A percentile compares a stretch with the other conserved stretches of the same genome.
phyloP scores from a whole-genome alignment of 2,113 vertebrate species.

The Excalfactoria chinensis region DNA sequence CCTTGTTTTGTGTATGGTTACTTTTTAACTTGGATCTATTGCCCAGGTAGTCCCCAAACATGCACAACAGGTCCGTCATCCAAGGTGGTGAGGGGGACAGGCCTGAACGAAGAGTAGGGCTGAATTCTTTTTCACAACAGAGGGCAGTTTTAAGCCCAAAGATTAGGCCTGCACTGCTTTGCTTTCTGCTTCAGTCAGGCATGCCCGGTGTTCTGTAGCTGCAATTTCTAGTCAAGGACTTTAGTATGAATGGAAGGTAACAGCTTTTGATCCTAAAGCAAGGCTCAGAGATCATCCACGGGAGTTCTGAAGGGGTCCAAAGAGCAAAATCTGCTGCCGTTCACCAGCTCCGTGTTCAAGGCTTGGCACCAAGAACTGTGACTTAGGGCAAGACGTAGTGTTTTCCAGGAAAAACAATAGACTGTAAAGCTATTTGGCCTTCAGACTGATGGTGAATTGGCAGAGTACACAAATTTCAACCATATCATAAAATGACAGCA shows the following conservation, averaged over 20 bases:
- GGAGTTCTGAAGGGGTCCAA: not conserved
- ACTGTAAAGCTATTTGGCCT: not conserved
- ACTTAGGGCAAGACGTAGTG: not conserved
- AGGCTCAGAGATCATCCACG: not conserved
- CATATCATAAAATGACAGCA: not conserved
- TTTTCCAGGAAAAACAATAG: not conserved
- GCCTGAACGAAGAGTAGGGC: not conserved
- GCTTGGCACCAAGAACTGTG: not conserved
- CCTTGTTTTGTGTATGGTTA: not conserved
- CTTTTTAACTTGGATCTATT: not conserved
- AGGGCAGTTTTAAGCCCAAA: not conserved
- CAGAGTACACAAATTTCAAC: not conserved
- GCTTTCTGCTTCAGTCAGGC: not conserved
- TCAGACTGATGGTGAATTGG: not conserved
- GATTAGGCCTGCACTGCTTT: not conserved
- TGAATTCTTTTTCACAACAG: not conserved
- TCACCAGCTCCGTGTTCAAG: not conserved
- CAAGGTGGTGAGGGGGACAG: not conserved
- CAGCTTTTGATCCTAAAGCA: not conserved
- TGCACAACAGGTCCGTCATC: not conserved
- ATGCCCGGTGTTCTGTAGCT: not conserved
- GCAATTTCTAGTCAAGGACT: not conserved
- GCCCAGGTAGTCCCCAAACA: not conserved
- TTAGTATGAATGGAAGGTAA: not conserved
- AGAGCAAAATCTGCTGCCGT: too few species aligned